Evolutionary conservation across 2,797 vertebrate species (phyloP), one percentile per base, ranked within the genome.

Genomic region (Xenentodon cancila): DNA sequence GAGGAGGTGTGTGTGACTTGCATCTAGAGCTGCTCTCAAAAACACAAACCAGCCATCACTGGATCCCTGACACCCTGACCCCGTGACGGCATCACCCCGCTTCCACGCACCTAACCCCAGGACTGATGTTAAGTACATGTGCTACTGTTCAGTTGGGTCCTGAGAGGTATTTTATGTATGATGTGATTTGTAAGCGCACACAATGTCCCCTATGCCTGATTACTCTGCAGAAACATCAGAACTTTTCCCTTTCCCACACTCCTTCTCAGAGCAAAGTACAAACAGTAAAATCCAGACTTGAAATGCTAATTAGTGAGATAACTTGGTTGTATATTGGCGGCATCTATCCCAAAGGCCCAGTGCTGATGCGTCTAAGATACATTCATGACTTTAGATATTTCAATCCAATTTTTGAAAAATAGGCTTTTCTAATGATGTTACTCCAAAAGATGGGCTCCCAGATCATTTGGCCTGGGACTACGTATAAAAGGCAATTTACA

Each of bases 191-290:
- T 51, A 18, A 73, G 43, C 42, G 49, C 32, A 51, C 34, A 59
- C 53, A 48, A 56, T n/a, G 45, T 80, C 67, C 71, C 76, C 59
- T 11, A 63, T 62, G 64, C 9, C 61, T 81, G 68, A 85, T 84
- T 85, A 83, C 51, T 34, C 32, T n/a, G 49, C 7, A 40, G 56
- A 66, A 68, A 54, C 56, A 64, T 21, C 6, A 9, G 18, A 62
- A 51, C 9, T 5, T 30, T 30, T 3, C 30, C n/a, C 25, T 25
- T 25, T 25, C 3, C 5, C 5, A 25, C 25, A 25, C 25, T 25
- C 25, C 25, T 25, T 30, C 7, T 30, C 5, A 5, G 30, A 40
- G 34, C 12, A 37, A 37, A 37, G 34, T 37, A 37, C 34, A 32
- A 32, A 32, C 9, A 40, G 13, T 15, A 15, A 40, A 40, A 40